Evolutionary conservation across 2,113 vertebrate genomes (phyloP).

Genomic region (Motacilla alba): DNA sequence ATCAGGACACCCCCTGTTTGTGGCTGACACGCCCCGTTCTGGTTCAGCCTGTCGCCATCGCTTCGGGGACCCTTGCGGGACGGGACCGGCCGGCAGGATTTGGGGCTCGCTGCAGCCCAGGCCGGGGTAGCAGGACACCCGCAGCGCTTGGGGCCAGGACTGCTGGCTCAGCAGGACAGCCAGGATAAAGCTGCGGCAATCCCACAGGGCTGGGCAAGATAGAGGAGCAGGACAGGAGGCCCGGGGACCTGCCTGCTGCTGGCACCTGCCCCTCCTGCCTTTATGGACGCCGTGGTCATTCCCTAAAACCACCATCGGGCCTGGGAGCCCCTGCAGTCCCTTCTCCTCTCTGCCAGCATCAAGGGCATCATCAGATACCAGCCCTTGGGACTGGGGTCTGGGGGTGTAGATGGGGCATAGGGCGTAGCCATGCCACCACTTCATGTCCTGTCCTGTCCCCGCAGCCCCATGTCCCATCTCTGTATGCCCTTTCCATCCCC

Average conservation of each 20-base stretch:
- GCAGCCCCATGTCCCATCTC: background rate
- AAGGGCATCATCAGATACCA: background rate
- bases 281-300: background rate
- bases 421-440: fast-evolving
- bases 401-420: too few relatives aligned
- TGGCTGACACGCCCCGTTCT: too few relatives aligned
- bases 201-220: background rate
- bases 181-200: background rate
- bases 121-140: background rate
- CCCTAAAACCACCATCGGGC: fast-evolving
- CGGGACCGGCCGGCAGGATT: fast-evolving
- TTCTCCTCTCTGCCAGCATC: background rate
- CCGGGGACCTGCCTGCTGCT: background rate
- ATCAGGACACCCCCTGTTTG: background rate
- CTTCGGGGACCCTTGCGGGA: background rate
- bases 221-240: background rate
- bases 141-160: fast-evolving
- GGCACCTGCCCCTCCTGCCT: too few relatives aligned
- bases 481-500: background rate
- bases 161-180: background rate
- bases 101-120: background rate
- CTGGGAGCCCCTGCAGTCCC: background rate
- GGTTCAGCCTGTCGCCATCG: background rate
- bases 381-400: background rate
- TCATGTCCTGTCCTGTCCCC: background rate